phyloP scores from a whole-genome alignment of 1,140 invertebrate species.

The Grapholita molesta region DNA sequence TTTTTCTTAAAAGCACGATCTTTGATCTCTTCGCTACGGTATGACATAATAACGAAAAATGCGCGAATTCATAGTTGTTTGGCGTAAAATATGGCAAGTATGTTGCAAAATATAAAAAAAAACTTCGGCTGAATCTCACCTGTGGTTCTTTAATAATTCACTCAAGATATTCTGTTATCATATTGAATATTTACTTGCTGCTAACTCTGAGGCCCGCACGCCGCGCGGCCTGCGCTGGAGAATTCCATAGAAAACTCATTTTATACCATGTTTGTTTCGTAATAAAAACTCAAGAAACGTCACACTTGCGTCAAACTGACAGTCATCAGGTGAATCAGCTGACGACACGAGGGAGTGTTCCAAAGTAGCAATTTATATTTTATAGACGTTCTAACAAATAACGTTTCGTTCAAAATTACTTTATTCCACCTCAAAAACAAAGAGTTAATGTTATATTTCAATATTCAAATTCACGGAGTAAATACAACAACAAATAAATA shows the following conservation, averaged over 20 bases:
- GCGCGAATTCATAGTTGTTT: not conserved
- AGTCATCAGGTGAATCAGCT: too few relatives aligned
- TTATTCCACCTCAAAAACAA: too few relatives aligned
- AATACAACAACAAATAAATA: too few relatives aligned
- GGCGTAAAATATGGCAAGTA: not conserved
- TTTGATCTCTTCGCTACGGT: conserved; percentile 1
- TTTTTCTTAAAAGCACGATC: not conserved
- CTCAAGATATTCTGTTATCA: not conserved
- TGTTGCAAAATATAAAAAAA: not conserved
- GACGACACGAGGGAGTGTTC: not conserved
- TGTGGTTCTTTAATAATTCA: not conserved
- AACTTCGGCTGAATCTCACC: not conserved
- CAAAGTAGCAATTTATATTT: not conserved
- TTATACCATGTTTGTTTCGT: conserved; percentile 13
- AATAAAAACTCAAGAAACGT: conserved; percentile 5
- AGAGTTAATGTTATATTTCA: too few relatives aligned
- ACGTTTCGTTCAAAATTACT: too few relatives aligned
- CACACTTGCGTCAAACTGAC: not conserved
- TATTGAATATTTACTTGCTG: conserved; percentile 4
- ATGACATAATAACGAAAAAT: conserved; percentile 10
- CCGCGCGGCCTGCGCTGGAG: conserved; percentile 5
- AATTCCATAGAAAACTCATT: conserved; percentile 17
- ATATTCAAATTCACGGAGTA: too few relatives aligned
- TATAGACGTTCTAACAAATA: too few relatives aligned
- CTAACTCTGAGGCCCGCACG: not conserved